Base-by-base conservation (phyloP, 2,888 invertebrate species). In the Aphodius sticticus region DNA sequence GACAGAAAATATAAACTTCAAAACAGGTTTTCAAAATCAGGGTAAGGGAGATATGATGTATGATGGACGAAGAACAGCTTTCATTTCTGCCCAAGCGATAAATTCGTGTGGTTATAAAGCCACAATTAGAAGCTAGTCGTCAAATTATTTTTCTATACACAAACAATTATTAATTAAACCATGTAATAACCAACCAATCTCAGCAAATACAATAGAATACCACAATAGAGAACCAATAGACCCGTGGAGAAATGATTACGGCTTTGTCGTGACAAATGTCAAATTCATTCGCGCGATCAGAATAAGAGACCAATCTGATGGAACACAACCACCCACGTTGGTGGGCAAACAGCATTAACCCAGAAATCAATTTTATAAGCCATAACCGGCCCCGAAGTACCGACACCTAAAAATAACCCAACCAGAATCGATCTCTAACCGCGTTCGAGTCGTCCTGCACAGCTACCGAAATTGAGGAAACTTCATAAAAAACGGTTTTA, bases 341-440 rank as follows among this genome's bases (percentile, higher is more conserved):
- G 7, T 53, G 53, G 4, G 12, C 53, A 53, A 53, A 53, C 53
- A 53, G 53, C 53, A 53, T 53, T 53, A 53, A 53, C 53, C 53
- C 53, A 53, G 53, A 53, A 53, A 53, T 53, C 53, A 53, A 53
- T 53, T 53, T 53, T 53, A 53, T 53, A 53, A 53, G 53, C 53
- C 53, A 53, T 53, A 53, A 53, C 53, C 53, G 53, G 7, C 7
- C 12, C 53, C 53, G 53, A 53, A 53, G 53, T 53, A 53, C 53
- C 53, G 53, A 53, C 53, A 53, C 53, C 53, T 53, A 53, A 53
- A 53, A 53, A 53, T 53, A 53, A 53, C 53, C 6, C 53, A 5
- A 53, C 53, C 53, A 53, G 53, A 53, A 53, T 53, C 53, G 53
- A 53, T 53, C 53, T 53, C 53, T 2, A 53, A 53, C 9, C 53